A percentile compares a stretch with the other conserved stretches of the same genome.
These are phyloP conservation scores for Penaeus chinensis DNA, from an alignment of 1,140 invertebrate genomes.

Conservation along the genomic window DNA sequence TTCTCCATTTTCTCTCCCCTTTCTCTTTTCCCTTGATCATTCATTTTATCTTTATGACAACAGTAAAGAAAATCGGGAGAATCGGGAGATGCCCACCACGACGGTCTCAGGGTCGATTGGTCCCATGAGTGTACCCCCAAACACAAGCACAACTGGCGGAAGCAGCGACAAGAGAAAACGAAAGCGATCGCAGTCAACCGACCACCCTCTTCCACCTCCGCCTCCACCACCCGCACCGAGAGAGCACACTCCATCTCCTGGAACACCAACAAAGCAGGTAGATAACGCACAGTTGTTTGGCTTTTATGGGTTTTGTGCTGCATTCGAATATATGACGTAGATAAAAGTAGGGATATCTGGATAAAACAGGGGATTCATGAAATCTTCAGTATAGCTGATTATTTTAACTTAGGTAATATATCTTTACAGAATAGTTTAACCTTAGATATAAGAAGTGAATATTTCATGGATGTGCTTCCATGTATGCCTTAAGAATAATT, in stretches of 20 bases:
- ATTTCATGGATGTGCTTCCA: too few species aligned
- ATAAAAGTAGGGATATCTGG: too few species aligned
- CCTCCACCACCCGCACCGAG: conserved; percentile 43
- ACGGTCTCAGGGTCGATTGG: conserved; percentile 24
- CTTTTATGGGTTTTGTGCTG: too few species aligned
- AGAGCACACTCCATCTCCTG: conserved; percentile 35
- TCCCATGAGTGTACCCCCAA: conserved; percentile 25
- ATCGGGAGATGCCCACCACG: conserved; percentile 21
- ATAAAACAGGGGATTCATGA: too few species aligned
- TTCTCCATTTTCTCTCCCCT: not conserved
- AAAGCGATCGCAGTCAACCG: conserved; percentile 39
- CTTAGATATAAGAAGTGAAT: too few species aligned
- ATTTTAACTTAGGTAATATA: too few species aligned
- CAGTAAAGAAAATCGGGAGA: conserved; percentile 47
- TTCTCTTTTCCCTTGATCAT: not conserved
- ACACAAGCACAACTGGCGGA: not conserved
- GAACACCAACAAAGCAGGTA: conserved; percentile 38
- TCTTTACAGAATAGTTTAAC: too few species aligned
- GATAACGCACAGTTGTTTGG: too few species aligned
- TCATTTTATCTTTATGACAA: not conserved
- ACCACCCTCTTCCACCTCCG: conserved; percentile 45
- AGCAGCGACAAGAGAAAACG: conserved; percentile 42
- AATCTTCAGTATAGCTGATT: too few species aligned
- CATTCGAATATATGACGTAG: too few species aligned
- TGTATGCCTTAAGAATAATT: too few species aligned